Base-by-base conservation (phyloP, 2,797 vertebrate genomes). In the Delichon dasypus region DNA sequence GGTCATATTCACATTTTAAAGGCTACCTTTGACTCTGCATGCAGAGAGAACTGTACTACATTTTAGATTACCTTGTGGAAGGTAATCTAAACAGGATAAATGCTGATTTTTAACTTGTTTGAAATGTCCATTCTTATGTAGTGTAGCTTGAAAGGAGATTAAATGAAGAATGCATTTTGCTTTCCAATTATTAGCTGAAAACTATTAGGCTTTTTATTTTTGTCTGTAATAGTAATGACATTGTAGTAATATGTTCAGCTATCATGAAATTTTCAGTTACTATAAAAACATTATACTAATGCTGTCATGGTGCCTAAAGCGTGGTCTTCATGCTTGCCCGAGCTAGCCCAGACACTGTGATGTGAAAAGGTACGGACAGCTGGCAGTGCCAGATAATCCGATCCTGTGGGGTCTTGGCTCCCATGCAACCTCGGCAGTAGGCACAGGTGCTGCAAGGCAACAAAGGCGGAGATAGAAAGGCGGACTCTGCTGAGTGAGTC, bases 141-240 rank as follows among this genome's bases (percentile, higher is more conserved):
- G 79, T 77, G 34, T 55, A 90, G 51, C 70, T 95, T 97, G 78
- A 96, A 95, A 96, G 65, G 65, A 85, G 61, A 77, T 94, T 93
- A 93, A 65, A 92, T 78, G 55, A 93, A 96, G 67, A 94, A 95
- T 19, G 9, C 40, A 9, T 92, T 95, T 92, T 94, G 34, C 89
- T 95, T 94, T 95, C 91, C 88, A 94, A 27, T 95, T 96, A 89
- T 88, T 95, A 89, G 82, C 89, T 95, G 81, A 71, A 91, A 93
- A 88, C 9, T 89, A 38, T 38, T 38, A 38, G 57, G 53, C 58
- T 87, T 70, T 89, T 86, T 75, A 48, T 55, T 94, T 90, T 92
- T 80, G 58, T 75, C 48, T 77, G 38, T 60, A 13, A 7, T 70
- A 68, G 58, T 94, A 88, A 89, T 81, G 95, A 75, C 50, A 2